A percentile compares a stretch with the other conserved stretches of the same genome.
Conservation (phyloP, 30 jellyfish, hydroid and myxozoan species). For the Aurelia sp. region DNA sequence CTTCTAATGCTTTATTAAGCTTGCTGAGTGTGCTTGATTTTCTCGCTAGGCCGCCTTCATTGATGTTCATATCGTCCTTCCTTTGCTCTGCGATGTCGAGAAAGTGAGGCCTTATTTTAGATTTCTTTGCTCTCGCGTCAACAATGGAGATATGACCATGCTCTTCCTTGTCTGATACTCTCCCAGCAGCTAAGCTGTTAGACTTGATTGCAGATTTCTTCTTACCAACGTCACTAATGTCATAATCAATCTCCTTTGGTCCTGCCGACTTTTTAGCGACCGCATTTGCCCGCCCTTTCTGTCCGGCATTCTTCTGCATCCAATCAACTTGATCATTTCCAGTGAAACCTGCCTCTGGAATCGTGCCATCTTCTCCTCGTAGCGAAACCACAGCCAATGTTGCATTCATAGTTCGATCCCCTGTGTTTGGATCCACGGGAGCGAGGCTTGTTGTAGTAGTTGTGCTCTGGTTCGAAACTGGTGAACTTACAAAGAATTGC, state of each 20-base stretch:
- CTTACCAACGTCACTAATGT: conserved; percentile 33
- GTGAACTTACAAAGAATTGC: conserved; percentile 54
- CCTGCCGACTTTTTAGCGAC: not conserved
- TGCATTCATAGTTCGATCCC: conserved; percentile 43
- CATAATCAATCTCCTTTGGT: not conserved
- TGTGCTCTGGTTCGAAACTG: conserved; percentile 41
- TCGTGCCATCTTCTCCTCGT: conserved; percentile 63
- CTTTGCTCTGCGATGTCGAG: not conserved
- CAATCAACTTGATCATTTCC: conserved; percentile 39
- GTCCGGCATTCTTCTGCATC: conserved; percentile 25
- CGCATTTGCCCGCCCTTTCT: not conserved
- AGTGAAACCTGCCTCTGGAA: conserved; percentile 43
- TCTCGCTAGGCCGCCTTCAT: not conserved
- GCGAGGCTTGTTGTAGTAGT: conserved; percentile 39
- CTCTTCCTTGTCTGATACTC: not conserved
- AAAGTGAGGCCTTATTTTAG: not conserved
- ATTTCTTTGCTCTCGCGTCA: not conserved
- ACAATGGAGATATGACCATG: not conserved
- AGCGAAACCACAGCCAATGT: conserved; percentile 29
- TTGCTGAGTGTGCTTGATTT: conserved; percentile 16
- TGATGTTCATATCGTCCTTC: not conserved
- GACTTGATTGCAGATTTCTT: conserved; percentile 30
- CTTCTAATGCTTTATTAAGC: conserved; percentile 48
- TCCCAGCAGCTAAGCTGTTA: not conserved
- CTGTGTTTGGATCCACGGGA: conserved; percentile 45